Conservation (phyloP, 2,797 vertebrate species). For the Adelosebastes latens region DNA sequence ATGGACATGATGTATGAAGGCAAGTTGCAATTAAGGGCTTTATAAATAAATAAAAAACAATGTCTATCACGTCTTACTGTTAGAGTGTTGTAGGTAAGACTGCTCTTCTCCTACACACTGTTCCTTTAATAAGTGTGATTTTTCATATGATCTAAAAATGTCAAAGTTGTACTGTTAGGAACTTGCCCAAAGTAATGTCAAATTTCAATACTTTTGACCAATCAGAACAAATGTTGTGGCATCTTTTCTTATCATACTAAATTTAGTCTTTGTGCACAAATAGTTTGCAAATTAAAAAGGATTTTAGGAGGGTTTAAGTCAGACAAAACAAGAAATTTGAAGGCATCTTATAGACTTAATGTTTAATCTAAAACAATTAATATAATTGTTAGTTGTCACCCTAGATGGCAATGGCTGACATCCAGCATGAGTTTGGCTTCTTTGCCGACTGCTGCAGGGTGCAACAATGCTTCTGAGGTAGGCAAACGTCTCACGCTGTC, state of each 20-base stretch:
- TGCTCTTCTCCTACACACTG: too few species aligned
- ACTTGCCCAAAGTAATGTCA: not conserved
- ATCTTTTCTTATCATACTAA: not conserved
- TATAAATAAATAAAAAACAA: too few species aligned
- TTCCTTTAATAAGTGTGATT: not conserved
- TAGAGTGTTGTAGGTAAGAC: too few species aligned
- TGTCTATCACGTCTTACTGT: too few species aligned
- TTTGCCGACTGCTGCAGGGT: not conserved
- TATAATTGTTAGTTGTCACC: not conserved
- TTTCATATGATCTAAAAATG: not conserved
- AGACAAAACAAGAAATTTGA: not conserved
- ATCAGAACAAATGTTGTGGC: not conserved
- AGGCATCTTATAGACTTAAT: not conserved
- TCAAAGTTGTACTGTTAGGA: not conserved
- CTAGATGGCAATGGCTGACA: not conserved
- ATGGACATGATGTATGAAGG: too few species aligned
- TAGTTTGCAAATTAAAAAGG: too few species aligned
- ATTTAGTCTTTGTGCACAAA: not conserved
- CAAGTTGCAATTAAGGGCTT: too few species aligned
- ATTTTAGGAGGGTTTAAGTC: not conserved
- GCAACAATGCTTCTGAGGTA: not conserved
- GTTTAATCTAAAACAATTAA: not conserved
- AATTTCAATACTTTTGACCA: not conserved
- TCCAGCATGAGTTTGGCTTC: not conserved
- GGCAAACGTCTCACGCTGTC: not conserved